phyloP scores from a whole-genome alignment of 2,797 vertebrate genomes.

The Coregonus ussuriensis region DNA sequence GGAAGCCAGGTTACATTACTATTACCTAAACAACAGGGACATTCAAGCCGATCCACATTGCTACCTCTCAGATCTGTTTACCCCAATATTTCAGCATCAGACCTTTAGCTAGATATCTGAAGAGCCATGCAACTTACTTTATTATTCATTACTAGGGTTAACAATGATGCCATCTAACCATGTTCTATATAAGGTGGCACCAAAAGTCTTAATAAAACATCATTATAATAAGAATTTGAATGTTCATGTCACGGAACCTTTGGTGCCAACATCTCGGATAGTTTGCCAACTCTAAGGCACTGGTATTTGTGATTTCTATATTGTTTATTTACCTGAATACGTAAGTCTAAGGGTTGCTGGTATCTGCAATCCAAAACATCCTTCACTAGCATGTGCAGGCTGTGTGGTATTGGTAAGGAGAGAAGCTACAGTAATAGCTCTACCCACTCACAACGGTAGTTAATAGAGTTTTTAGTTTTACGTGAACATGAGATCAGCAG shows the following conservation, averaged over 20 bases:
- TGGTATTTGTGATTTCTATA: too few species aligned
- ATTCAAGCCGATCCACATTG: neutral
- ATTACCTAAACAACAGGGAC: neutral
- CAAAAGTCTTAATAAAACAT: neutral
- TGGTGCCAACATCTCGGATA: neutral
- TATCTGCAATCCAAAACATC: neutral
- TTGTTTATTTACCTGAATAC: too few species aligned
- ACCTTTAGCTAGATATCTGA: neutral
- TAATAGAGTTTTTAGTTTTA: conserved; percentile 54
- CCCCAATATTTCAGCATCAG: conserved; percentile 5
- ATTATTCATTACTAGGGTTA: neutral
- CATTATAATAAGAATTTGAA: neutral
- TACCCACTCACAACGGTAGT: neutral
- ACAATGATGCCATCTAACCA: neutral
- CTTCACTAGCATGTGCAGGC: conserved; percentile 6
- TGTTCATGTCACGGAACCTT: neutral
- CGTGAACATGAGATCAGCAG: conserved; percentile 37
- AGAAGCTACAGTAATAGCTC: conserved; percentile 13
- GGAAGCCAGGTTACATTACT: neutral
- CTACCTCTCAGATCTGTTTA: conserved; percentile 2
- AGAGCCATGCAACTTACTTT: neutral
- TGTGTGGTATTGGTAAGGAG: neutral
- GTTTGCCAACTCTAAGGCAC: neutral
- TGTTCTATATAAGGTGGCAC: neutral
- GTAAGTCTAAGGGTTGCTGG: too few species aligned